Base-by-base conservation (phyloP, 2,888 invertebrate genomes). In the Zhuqinia jingwanae region DNA sequence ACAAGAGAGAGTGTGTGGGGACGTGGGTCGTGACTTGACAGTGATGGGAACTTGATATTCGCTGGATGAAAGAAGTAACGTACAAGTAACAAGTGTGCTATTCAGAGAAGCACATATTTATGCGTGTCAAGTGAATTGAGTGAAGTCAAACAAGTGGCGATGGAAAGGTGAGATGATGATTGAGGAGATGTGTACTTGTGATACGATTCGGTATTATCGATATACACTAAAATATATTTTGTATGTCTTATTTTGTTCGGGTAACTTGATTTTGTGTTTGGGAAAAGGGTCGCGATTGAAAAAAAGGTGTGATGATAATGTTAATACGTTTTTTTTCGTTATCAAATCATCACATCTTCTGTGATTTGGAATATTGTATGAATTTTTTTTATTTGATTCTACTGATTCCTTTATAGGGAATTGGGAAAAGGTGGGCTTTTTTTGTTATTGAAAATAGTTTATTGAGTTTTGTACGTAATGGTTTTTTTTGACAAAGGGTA, bases 11-110 rank as follows among this genome's bases (percentile, higher is more conserved):
- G 77, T 77, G 60, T 60, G 77, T 56, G 56, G 36, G 75, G 30
- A 75, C 75, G 75, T 75, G 53, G 53, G 53, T 53, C 75, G 56
- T 75, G 73, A n/a, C n/a, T n/a, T n/a, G n/a, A 53, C 75, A 75
- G 53, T 53, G 50, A 73, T 47, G 8, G 73, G 25, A 15, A 73
- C 47, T 75, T 75, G 75, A 75, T 75, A 30, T 75, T 53, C 27
- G 20, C 27, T 56, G n/a, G n/a, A n/a, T 56, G 73, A n/a, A 30
- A 53, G 56, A 17, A 36, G 76, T 56, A 20, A 42, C 63, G n/a
- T n/a, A n/a, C n/a, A n/a, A n/a, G n/a, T n/a, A 76, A 76, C 77
- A 77, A 75, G 75, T 77, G 60, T 36, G 58, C 58, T 1, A 22
- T n/a, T n/a, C 2, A 45, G 3, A n/a, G 6, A 5, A 27, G 63